A percentile compares a stretch with the other conserved stretches of the same genome.
Evolutionary conservation across 2,797 vertebrate species (phyloP).

Genomic region (Alcedo atthis): DNA sequence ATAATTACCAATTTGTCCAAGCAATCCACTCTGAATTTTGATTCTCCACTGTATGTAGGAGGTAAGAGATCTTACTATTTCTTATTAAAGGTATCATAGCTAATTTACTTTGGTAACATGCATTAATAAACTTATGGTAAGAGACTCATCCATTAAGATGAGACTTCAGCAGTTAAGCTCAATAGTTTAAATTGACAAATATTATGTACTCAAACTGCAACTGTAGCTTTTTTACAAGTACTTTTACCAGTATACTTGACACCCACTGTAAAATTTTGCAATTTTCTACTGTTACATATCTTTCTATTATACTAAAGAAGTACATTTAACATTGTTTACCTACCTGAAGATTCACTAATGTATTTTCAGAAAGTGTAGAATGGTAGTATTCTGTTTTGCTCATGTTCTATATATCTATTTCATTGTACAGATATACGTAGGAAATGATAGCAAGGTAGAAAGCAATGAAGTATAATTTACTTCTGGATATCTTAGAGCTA

Average conservation of each 20-base stretch:
- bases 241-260: neutral
- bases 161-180: neutral
- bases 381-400: neutral
- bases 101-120: neutral
- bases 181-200: neutral
- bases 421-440: neutral
- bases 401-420: neutral
- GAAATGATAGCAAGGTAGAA: neutral
- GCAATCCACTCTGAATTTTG: slow-evolving; percentile 89
- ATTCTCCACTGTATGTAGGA: slow-evolving; percentile 94
- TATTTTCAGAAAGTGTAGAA: neutral
- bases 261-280: neutral
- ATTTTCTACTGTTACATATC: neutral
- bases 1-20: slow-evolving; percentile 92
- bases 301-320: neutral
- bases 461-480: neutral
- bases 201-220: neutral
- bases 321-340: neutral
- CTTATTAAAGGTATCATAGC: neutral
- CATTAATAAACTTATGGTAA: neutral
- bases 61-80: slow-evolving; percentile 80
- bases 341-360: neutral
- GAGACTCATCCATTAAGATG: neutral
- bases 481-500: neutral
- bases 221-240: neutral